Evolutionary conservation across 2,888 invertebrate species (phyloP).

Genomic region (Pogonocherus hispidulus): DNA sequence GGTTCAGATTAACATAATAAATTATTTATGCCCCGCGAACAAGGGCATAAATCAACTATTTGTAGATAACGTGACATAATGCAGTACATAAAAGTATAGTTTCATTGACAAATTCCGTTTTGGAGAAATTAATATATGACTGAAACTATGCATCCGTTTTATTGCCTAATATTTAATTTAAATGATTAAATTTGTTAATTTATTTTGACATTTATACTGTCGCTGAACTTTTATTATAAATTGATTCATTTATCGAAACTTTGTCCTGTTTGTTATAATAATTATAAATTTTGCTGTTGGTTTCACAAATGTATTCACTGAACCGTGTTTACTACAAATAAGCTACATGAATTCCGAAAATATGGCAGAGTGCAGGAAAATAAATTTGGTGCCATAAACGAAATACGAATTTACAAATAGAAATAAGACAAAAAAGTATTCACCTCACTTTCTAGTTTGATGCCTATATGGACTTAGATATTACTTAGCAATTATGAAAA

Average conservation of each 20-base stretch:
- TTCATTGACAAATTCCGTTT: slow-evolving; percentile 9
- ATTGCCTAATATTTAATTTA: not conserved
- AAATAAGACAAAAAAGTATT: too few species aligned
- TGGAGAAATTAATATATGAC: not conserved
- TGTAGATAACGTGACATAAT: slow-evolving; percentile 33
- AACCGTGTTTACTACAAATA: too few species aligned
- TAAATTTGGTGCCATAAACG: too few species aligned
- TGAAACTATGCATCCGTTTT: slow-evolving; percentile 3
- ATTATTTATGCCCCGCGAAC: slow-evolving; percentile 43
- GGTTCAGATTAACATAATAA: slow-evolving; percentile 43
- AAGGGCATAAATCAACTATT: slow-evolving; percentile 40
- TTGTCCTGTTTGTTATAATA: not conserved
- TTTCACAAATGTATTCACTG: not conserved
- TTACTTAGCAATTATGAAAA: too few species aligned
- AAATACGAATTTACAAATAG: too few species aligned
- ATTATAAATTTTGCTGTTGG: not conserved
- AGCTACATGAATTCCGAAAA: too few species aligned
- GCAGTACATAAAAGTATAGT: slow-evolving; percentile 7
- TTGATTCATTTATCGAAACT: not conserved
- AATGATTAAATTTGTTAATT: not conserved
- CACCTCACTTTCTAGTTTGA: too few species aligned
- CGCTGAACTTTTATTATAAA: not conserved
- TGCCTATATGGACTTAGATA: too few species aligned
- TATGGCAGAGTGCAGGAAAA: too few species aligned
- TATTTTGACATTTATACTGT: not conserved